A percentile compares a stretch with the other conserved stretches of the same genome.
These are phyloP conservation scores for Agrotis puta DNA, from an alignment of 2,888 invertebrate species.

Conservation along the genomic window DNA sequence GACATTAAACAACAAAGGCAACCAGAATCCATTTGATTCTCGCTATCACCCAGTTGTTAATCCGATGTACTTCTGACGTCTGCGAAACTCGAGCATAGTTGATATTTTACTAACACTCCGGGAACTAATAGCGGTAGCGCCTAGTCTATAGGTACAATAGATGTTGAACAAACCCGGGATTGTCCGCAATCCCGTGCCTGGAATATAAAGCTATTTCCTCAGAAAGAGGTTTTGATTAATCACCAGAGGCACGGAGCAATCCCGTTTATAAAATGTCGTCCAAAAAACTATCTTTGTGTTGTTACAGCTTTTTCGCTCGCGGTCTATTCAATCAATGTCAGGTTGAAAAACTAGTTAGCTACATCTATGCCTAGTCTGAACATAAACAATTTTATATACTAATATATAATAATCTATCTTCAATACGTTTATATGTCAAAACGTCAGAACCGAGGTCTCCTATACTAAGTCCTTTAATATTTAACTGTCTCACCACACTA, in stretches of 20 bases:
- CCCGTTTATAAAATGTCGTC: slow-evolving; percentile 29
- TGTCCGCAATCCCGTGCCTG: slow-evolving; percentile 9
- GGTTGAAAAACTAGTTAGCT: neutral
- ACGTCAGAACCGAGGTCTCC: slow-evolving; percentile 13
- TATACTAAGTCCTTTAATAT: slow-evolving; percentile 49
- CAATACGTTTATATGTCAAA: slow-evolving; percentile 28
- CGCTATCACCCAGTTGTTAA: slow-evolving; percentile 31
- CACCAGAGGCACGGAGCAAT: neutral
- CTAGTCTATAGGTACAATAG: slow-evolving; percentile 6
- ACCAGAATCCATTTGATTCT: slow-evolving; percentile 30
- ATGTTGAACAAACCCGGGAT: slow-evolving; percentile 18
- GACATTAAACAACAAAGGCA: slow-evolving; percentile 31
- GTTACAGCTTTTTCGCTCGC: slow-evolving; percentile 10
- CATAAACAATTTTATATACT: neutral
- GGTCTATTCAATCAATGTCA: slow-evolving; percentile 21
- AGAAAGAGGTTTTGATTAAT: slow-evolving; percentile 45
- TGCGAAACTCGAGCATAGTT: slow-evolving; percentile 24
- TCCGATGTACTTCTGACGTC: slow-evolving; percentile 25
- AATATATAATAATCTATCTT: neutral
- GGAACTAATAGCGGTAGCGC: slow-evolving; percentile 13
- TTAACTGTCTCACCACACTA: slow-evolving; percentile 43
- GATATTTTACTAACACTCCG: slow-evolving; percentile 37
- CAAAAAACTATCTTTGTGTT: slow-evolving; percentile 1
- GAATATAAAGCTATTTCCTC: slow-evolving; percentile 29
- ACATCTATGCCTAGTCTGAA: neutral